phyloP scores from a whole-genome alignment of 2,888 invertebrate species.

The Lasius platythorax region DNA sequence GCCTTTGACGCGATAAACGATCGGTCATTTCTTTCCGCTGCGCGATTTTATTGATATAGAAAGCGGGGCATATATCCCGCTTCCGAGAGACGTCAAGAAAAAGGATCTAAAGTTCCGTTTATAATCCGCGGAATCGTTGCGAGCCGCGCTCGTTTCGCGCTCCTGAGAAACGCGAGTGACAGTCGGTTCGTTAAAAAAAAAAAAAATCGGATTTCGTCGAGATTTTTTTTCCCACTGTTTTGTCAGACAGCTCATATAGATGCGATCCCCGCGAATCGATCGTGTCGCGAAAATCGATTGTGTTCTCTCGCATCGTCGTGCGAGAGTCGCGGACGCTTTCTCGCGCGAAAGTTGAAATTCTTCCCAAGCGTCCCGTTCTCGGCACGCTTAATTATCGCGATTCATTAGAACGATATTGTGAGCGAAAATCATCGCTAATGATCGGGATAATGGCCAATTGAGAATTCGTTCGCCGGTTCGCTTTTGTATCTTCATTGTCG shows the following conservation, averaged over 20 bases:
- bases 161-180: neutral
- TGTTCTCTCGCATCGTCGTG: neutral
- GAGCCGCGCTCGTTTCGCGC: slow-evolving; percentile 2
- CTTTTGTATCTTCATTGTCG: slow-evolving; percentile 49
- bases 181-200: neutral
- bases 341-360: slow-evolving; percentile 52
- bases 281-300: slow-evolving; percentile 22
- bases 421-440: slow-evolving; percentile 53
- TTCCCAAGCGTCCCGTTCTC: slow-evolving; percentile 31
- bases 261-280: neutral
- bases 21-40: slow-evolving; percentile 50
- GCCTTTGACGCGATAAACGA: neutral
- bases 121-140: slow-evolving; percentile 24
- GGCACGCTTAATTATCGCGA: slow-evolving; percentile 45
- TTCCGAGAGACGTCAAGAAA: slow-evolving; percentile 22
- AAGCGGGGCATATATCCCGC: slow-evolving; percentile 41
- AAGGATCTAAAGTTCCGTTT: slow-evolving; percentile 32
- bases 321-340: slow-evolving; percentile 16
- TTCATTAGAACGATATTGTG: slow-evolving; percentile 54
- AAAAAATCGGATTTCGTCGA: neutral
- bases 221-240: neutral
- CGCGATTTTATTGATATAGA: slow-evolving; percentile 54
- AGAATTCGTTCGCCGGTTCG: slow-evolving; percentile 37
- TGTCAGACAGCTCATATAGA: neutral
- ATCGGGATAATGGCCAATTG: slow-evolving; percentile 53